Percentiles rank a stretch among this genome's conserved stretches.
Conservation (phyloP, 1,140 invertebrate species). For the Sesamia nonagrioides region DNA sequence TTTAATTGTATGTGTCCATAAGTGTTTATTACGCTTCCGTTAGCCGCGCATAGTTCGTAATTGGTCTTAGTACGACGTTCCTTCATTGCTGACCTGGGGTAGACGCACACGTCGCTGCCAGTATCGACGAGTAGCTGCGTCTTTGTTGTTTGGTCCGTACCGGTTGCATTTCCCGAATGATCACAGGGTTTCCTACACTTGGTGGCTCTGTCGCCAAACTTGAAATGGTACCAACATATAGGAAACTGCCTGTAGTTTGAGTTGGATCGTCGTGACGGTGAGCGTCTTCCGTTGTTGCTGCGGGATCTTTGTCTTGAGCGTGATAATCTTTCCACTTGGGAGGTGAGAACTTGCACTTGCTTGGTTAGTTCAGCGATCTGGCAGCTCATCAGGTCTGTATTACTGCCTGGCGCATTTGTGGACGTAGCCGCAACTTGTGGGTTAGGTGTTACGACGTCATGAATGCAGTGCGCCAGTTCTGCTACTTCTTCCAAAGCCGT, state of each 20-base stretch:
- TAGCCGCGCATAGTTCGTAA: not conserved
- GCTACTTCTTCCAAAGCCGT: not conserved
- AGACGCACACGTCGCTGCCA: not conserved
- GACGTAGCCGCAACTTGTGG: too few species aligned
- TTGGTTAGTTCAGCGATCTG: too few species aligned
- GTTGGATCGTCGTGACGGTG: too few species aligned
- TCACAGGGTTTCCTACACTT: not conserved
- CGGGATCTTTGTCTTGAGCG: too few species aligned
- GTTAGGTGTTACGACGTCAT: not conserved
- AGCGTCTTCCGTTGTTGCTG: too few species aligned
- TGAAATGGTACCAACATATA: not conserved
- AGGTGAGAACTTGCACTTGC: too few species aligned
- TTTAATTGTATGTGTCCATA: not conserved
- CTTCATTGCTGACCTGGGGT: not conserved
- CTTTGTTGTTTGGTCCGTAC: not conserved
- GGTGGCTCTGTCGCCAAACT: not conserved
- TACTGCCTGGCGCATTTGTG: too few species aligned
- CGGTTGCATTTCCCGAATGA: not conserved
- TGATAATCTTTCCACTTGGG: too few species aligned
- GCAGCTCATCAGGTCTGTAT: too few species aligned
- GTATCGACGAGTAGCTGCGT: slow-evolving; percentile 7
- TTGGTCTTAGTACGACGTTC: not conserved
- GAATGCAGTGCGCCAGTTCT: not conserved
- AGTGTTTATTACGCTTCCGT: not conserved
- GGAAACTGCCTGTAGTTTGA: not conserved